Evolutionary conservation across 1,140 invertebrate genomes (phyloP), one percentile per base, ranked within the genome.

Genomic region (Cotesia typhae): DNA sequence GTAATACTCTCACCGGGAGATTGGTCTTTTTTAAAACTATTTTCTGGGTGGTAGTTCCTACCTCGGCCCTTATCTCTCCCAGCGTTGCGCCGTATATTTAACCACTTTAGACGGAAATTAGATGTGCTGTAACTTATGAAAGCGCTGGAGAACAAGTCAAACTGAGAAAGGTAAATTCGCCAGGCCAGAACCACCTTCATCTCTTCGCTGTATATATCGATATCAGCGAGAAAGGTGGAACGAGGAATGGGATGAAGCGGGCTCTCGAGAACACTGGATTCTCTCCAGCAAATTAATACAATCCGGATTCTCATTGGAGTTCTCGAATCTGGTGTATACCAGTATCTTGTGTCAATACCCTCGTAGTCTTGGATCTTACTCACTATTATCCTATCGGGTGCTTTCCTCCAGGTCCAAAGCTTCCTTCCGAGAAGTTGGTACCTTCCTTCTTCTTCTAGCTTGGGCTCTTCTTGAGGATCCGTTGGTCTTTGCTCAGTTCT

Each of bases 271-370:
- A 20, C 57, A 47, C 10, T 61, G 53, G 51, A 64, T 61, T 71
- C 41, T 71, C 60, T 67, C 47, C 35, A 55, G 73, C 70, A 79
- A 80, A 81, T 81, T 80, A 80, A 81, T 80, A 78, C 64, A 53
- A 73, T 74, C 63, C 28, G 14, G 47, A 66, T 72, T 60, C 61
- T 14, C 41, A 72, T 67, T 67, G 64, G 64, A 28, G 28, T 53
- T 52, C 57, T 41, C 9, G 20, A 68, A 71, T 66, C 20, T 51
- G 69, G 72, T 60, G 74, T 64, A 59, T 67, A 59, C 9, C 73
- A 70, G 72, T 75, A 75, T 76, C 76, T 79, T 81, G 71, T 80
- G 78, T 81, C 78, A 81, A 81, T 80, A 81, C 59, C 71, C 35
- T n/a, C 57, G 35, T 14, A n/a, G 14, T 41, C 63, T 20, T 38